These are phyloP conservation scores for Centrocercus urophasianus DNA, from an alignment of 2,113 vertebrate genomes.

Conservation along the genomic window DNA sequence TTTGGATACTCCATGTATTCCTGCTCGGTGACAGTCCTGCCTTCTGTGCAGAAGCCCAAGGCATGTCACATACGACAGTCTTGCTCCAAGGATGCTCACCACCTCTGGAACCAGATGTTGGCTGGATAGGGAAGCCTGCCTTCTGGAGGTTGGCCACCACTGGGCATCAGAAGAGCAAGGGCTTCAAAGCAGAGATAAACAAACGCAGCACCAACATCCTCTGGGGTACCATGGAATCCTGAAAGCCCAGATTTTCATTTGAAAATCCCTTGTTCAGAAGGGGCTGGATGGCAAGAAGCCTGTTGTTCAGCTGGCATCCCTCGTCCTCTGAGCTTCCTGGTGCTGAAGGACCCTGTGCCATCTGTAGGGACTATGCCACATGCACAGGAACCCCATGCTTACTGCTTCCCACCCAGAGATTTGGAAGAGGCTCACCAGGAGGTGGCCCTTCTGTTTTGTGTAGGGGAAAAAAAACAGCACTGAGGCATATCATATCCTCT, in stretches of 20 bases:
- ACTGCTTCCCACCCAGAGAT: background rate
- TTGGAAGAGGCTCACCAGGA: background rate
- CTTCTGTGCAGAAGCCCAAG: background rate
- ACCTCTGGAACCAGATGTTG: background rate
- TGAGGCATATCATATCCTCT: background rate
- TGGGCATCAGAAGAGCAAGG: background rate
- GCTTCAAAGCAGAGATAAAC: background rate
- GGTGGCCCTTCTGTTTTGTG: background rate
- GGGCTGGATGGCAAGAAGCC: background rate
- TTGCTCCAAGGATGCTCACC: background rate
- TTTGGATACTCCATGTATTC: background rate
- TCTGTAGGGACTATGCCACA: accelerated
- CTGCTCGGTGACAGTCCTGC: background rate
- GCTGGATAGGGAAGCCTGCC: background rate
- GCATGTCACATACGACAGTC: background rate
- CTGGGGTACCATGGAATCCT: background rate
- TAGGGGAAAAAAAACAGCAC: background rate
- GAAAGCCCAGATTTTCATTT: background rate
- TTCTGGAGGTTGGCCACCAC: background rate
- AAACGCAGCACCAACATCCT: background rate
- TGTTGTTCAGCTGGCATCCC: background rate
- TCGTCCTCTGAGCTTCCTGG: background rate
- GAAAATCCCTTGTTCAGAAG: background rate
- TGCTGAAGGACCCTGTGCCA: background rate
- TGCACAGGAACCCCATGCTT: background rate